These are phyloP conservation scores for Thomomys bottae DNA, from an alignment of 2,113 vertebrate genomes.

Conservation along the genomic window DNA sequence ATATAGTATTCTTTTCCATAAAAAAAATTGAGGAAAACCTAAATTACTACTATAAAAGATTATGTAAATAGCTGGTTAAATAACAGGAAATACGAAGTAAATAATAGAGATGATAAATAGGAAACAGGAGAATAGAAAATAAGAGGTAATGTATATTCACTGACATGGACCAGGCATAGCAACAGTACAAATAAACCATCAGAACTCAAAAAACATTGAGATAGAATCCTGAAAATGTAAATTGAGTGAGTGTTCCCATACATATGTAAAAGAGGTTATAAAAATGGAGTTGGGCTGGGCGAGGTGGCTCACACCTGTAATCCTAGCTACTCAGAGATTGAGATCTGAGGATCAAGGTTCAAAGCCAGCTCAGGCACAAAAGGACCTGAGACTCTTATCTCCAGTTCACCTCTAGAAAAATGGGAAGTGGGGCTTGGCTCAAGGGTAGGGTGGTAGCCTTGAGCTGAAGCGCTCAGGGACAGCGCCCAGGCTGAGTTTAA, in stretches of 20 bases:
- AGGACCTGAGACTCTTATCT: too few relatives aligned
- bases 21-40: slow-evolving; percentile 6
- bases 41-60: slow-evolving; percentile 24
- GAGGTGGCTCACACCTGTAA: too few relatives aligned
- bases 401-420: too few relatives aligned
- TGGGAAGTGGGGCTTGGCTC: too few relatives aligned
- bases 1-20: slow-evolving; percentile 34
- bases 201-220: slow-evolving; percentile 20
- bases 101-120: neutral
- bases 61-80: slow-evolving; percentile 27
- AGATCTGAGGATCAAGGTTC: too few relatives aligned
- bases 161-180: neutral
- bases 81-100: neutral
- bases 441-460: too few relatives aligned
- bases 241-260: neutral
- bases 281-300: too few relatives aligned
- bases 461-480: too few relatives aligned
- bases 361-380: too few relatives aligned
- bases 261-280: neutral
- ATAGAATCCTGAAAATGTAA: neutral
- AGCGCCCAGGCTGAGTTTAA: too few relatives aligned
- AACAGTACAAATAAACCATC: neutral
- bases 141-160: neutral
- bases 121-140: neutral
- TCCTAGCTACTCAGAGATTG: too few relatives aligned